A percentile compares a stretch with the other conserved stretches of the same genome.
Evolutionary conservation across 2,888 invertebrate species (phyloP).

Genomic region (Chouioia cunea): DNA sequence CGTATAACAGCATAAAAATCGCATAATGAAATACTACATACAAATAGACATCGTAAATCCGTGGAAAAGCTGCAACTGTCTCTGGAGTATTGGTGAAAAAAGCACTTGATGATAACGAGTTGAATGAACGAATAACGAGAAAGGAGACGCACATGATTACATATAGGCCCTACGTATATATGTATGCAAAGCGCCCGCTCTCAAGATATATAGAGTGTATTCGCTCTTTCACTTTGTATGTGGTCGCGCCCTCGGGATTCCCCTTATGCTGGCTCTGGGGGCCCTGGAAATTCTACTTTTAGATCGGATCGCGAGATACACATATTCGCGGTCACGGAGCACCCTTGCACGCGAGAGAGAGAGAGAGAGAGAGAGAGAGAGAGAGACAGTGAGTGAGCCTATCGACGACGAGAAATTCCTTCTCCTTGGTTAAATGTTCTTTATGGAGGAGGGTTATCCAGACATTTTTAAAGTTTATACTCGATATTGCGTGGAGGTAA

Average conservation of each 20-base stretch:
- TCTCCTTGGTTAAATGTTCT: neutral
- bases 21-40: no score
- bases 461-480: no score
- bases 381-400: neutral
- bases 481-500: no score
- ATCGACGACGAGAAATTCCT: slow-evolving; percentile 12
- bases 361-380: neutral
- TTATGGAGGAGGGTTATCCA: slow-evolving; percentile 1
- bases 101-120: neutral
- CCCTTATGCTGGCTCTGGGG: neutral
- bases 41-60: no score
- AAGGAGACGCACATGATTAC: slow-evolving; percentile 7
- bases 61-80: no score
- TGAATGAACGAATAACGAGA: slow-evolving; percentile 47
- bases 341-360: neutral
- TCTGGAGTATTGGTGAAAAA: no score
- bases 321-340: neutral
- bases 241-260: slow-evolving; percentile 46
- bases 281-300: slow-evolving; percentile 53
- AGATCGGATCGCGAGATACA: slow-evolving; percentile 50
- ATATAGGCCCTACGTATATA: neutral
- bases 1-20: no score
- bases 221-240: slow-evolving; percentile 48
- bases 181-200: slow-evolving; percentile 6
- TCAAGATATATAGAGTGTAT: no score